phyloP scores from a whole-genome alignment of 2,113 vertebrate species.

The Petrocephalus microphthalmus region DNA sequence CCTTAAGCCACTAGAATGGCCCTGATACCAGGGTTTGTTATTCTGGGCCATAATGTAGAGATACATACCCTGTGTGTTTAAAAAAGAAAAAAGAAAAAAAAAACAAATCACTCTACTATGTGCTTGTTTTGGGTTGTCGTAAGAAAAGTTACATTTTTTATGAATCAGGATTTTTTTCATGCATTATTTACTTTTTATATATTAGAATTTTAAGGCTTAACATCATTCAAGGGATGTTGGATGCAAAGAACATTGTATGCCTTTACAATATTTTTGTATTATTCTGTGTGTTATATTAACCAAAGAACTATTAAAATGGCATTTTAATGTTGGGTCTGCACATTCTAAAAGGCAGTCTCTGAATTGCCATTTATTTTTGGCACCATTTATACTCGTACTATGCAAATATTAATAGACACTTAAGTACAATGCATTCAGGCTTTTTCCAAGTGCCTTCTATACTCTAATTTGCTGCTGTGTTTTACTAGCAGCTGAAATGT shows the following conservation, averaged over 20 bases:
- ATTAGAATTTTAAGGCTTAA: not conserved
- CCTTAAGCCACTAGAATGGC: not conserved
- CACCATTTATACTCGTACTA: conserved; percentile 4
- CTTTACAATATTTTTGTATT: not conserved
- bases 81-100: too few species aligned
- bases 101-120: not conserved
- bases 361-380: not conserved
- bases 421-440: not conserved
- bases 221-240: not conserved
- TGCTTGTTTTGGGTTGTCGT: not conserved
- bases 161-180: not conserved
- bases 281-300: not conserved
- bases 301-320: conserved; percentile 1
- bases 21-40: not conserved
- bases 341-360: not conserved
- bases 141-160: not conserved
- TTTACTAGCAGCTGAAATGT: not conserved
- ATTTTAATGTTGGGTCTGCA: not conserved
- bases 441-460: not conserved
- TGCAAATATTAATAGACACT: conserved; percentile 1
- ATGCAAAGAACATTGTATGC: not conserved
- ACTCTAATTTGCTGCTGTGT: not conserved
- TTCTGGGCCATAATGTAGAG: not conserved
- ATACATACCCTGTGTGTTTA: not conserved
- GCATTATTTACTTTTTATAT: not conserved